Conservation (phyloP, 2,797 vertebrate genomes). For the Manis crassicaudata region DNA sequence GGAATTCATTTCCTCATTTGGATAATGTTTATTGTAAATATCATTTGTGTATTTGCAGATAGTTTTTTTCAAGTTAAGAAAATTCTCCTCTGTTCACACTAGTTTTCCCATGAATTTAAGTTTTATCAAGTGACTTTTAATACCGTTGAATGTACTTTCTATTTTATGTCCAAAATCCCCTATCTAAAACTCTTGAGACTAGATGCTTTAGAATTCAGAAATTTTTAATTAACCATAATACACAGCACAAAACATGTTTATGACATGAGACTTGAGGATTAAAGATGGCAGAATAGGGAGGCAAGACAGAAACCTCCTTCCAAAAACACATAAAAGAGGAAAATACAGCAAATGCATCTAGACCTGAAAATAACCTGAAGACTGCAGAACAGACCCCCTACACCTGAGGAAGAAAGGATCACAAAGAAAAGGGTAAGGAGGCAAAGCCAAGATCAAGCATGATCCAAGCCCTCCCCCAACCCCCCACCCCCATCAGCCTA, state of each 20-base stretch:
- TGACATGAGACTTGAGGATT: neutral
- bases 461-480: too few species aligned
- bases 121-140: neutral
- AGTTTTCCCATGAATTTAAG: constrained; percentile 31
- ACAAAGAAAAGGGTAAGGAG: too few species aligned
- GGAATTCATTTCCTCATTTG: neutral
- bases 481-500: too few species aligned
- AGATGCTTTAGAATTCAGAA: neutral
- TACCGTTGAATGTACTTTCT: neutral
- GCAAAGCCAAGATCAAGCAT: too few species aligned
- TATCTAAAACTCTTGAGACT: neutral
- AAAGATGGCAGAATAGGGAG: too few species aligned
- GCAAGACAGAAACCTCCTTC: too few species aligned
- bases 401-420: too few species aligned
- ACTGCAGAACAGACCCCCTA: too few species aligned
- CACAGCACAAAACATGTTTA: neutral
- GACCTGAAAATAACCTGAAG: too few species aligned
- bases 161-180: neutral
- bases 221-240: neutral
- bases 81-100: constrained; percentile 31
- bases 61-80: neutral
- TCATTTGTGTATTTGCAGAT: neutral
- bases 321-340: too few species aligned
- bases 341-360: too few species aligned
- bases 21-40: neutral